These are phyloP conservation scores for Elmis aenea DNA, from an alignment of 2,888 invertebrate species.

Conservation along the genomic window DNA sequence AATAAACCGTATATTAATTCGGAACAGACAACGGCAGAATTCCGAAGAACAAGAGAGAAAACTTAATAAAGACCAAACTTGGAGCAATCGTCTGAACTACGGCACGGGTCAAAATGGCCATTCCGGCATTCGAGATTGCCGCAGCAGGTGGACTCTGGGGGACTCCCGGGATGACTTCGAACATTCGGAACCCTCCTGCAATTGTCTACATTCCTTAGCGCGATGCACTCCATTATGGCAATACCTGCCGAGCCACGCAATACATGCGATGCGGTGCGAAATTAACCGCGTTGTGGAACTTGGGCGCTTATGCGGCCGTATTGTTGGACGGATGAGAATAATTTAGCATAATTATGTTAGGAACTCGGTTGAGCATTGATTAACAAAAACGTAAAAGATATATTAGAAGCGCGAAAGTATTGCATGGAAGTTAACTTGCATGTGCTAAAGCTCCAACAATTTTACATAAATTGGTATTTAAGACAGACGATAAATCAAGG, in stretches of 20 bases:
- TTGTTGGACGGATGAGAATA: conserved; percentile 29
- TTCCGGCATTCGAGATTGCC: conserved; percentile 36
- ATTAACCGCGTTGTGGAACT: conserved; percentile 33
- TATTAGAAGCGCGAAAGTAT: not conserved
- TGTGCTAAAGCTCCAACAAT: too few relatives aligned
- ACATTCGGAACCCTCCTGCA: conserved; percentile 25
- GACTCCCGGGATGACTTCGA: conserved; percentile 8
- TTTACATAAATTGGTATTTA: too few relatives aligned
- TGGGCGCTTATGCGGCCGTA: conserved; percentile 28
- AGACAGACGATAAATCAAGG: too few relatives aligned
- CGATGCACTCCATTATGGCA: conserved; percentile 38
- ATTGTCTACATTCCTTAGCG: conserved; percentile 43
- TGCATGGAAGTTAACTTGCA: not conserved
- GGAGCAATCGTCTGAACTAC: conserved; percentile 10
- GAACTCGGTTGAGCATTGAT: conserved; percentile 8
- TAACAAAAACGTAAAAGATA: too few relatives aligned
- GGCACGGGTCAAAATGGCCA: conserved; percentile 35
- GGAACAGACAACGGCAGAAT: too few relatives aligned
- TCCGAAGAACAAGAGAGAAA: conserved; percentile 8
- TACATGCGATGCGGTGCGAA: conserved; percentile 23
- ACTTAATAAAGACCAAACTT: conserved; percentile 14
- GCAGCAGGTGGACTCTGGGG: conserved; percentile 26
- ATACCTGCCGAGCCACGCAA: conserved; percentile 34
- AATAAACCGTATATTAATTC: too few relatives aligned
- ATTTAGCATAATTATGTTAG: conserved; percentile 27